Base-by-base conservation (phyloP, 2,797 vertebrate genomes). In the Agapornis canus region DNA sequence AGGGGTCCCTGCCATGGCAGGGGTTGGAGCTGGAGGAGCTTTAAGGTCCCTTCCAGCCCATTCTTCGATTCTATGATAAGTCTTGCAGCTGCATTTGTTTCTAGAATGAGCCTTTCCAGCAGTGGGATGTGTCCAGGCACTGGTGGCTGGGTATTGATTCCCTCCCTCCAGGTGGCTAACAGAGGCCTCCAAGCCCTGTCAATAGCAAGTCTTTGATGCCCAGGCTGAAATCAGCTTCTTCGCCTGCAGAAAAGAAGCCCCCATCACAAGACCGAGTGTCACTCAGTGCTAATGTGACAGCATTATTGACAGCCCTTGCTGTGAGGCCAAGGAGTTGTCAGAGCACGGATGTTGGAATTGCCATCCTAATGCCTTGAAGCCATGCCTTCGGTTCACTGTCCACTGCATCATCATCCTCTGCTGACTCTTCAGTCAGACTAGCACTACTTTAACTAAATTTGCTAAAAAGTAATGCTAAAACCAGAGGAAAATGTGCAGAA, bases 1-100 rank as follows among this genome's bases (percentile, higher is more conserved):
- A 35, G 20, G 31, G 9, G 54, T 32, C 54, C 54, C 9, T 56
- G n/a, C 52, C 2, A 0, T 32, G 52, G 31, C 52, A 22, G 52
- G n/a, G 6, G 1, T 5, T 54, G 52, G 52, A 54, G 0, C 13
- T 32, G 54, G 6, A 10, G 1, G 52, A n/a, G 21, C 9, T 32
- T 56, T 56, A 56, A 32, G 9, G 21, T 15, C 13, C n/a, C n/a
- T 23, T 56, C n/a, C 13, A 56, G 9, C 21, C 13, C n/a, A 10
- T 23, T 56, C 54, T 32, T 23, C 15, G n/a, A 15, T 23, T 56
- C 56, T 49, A 11, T 8, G 22, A 2, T 37, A 10, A 19, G 26
- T 17, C 49, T 52, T 49, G 76, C 47, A 61, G 63, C 61, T 52
- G n/a, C 56, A 20, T 66, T 68, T 82, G 35, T 29, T 43, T 83